phyloP scores from a whole-genome alignment of 2,888 invertebrate genomes.

The Agonopterix arenella region DNA sequence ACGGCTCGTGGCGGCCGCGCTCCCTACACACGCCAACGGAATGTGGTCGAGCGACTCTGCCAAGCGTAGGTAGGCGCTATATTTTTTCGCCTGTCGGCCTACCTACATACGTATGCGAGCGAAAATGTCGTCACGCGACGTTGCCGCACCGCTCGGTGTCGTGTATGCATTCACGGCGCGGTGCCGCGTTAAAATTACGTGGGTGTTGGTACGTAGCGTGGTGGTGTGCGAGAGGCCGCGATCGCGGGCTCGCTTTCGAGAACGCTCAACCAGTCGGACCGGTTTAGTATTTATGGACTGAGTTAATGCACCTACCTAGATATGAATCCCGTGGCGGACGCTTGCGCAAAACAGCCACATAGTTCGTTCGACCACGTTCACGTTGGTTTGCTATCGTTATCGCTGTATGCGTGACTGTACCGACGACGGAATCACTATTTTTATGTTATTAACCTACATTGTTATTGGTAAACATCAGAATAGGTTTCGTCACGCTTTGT shows the following conservation, averaged over 20 bases:
- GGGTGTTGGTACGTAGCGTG: constrained; percentile 58
- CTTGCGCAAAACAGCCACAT: constrained; percentile 63
- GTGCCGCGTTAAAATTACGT: constrained; percentile 59
- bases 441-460: constrained; percentile 38
- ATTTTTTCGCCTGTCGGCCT: constrained; percentile 69
- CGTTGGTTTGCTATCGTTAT: constrained; percentile 40
- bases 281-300: constrained; percentile 73
- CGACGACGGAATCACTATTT: constrained; percentile 27
- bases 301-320: constrained; percentile 72
- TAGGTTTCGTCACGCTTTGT: constrained; percentile 1
- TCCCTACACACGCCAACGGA: constrained; percentile 66
- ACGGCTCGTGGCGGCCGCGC: constrained; percentile 47
- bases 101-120: constrained; percentile 73
- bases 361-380: constrained; percentile 39
- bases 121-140: constrained; percentile 79
- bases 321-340: constrained; percentile 61
- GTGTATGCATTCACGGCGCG: constrained; percentile 65
- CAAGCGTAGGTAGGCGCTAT: constrained; percentile 72
- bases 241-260: constrained; percentile 69
- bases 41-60: constrained; percentile 72
- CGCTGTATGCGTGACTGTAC: constrained; percentile 37
- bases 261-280: constrained; percentile 72
- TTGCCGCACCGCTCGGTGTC: constrained; percentile 66
- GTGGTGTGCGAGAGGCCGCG: constrained; percentile 67
- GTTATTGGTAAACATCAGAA: constrained; percentile 48